Evolutionary conservation across 1,140 invertebrate genomes (phyloP).

Genomic region (Drosophila pectinifera): DNA sequence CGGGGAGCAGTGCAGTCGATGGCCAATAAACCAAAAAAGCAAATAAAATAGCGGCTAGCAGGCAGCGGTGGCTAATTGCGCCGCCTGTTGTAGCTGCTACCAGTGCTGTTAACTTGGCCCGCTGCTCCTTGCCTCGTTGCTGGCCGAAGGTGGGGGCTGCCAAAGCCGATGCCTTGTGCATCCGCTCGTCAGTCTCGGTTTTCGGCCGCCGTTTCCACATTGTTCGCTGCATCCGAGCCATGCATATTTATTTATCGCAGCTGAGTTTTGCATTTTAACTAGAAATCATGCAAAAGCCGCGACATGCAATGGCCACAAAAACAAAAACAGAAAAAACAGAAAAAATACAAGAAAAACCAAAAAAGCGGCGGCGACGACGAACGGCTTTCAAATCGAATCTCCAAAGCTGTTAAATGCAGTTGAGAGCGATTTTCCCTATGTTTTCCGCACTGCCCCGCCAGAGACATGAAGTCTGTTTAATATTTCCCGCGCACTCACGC

Average conservation of each 20-base stretch:
- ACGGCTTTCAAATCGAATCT: constrained; percentile 78
- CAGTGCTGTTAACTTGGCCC: constrained; percentile 50
- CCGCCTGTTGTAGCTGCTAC: constrained; percentile 42
- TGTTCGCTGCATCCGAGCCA: constrained; percentile 62
- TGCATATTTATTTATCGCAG: constrained; percentile 83
- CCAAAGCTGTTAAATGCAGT: constrained; percentile 72
- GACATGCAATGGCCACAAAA: constrained; percentile 53
- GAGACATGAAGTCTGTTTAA: constrained; percentile 66
- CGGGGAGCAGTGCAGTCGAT: constrained; percentile 33
- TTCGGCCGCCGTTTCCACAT: constrained; percentile 61
- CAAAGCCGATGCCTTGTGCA: constrained; percentile 50
- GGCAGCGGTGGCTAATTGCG: constrained; percentile 58
- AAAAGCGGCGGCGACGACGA: constrained; percentile 54
- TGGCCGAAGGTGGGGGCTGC: constrained; percentile 21
- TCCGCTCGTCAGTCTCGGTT: constrained; percentile 71
- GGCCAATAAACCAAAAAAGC: constrained; percentile 74
- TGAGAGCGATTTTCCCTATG: constrained; percentile 56
- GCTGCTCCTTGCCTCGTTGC: background rate
- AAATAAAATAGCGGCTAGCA: constrained; percentile 62
- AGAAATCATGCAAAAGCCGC: constrained; percentile 78
- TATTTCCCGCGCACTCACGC: constrained; percentile 77
- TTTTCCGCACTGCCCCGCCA: constrained; percentile 26
- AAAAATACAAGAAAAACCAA: too few relatives aligned
- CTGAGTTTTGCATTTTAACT: constrained; percentile 80
- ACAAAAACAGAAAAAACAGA: constrained; percentile 5